phyloP scores from a whole-genome alignment of 2,113 vertebrate genomes.

The Gallinago media region DNA sequence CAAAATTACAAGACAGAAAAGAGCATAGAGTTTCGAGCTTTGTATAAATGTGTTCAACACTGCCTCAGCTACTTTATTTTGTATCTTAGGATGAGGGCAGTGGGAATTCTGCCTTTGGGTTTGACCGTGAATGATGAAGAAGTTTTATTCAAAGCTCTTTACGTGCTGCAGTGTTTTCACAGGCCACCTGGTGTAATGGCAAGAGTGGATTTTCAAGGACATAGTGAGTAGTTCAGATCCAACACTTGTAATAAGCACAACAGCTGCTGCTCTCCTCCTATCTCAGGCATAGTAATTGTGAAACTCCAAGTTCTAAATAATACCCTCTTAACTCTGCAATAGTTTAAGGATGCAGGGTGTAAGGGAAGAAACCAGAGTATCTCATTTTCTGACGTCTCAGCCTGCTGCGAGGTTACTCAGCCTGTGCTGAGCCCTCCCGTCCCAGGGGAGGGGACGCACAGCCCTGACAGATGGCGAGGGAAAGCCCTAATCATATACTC shows the following conservation, averaged over 20 bases:
- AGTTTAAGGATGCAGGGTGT: fast-evolving
- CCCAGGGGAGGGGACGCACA: background rate
- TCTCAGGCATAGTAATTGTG: background rate
- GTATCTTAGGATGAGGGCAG: background rate
- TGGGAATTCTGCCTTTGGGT: background rate
- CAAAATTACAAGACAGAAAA: background rate
- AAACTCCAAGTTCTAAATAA: background rate
- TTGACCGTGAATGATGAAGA: background rate
- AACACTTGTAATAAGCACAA: background rate
- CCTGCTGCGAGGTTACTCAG: background rate
- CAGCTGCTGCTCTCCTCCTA: conserved; percentile 15
- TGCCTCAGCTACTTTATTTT: background rate
- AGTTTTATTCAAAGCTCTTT: background rate
- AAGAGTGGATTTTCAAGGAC: conserved; percentile 12
- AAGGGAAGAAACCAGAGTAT: background rate
- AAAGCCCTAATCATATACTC: background rate
- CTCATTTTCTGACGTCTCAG: background rate
- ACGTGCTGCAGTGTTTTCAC: background rate
- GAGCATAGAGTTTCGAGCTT: background rate
- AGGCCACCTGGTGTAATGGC: conserved; percentile 19
- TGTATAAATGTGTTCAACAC: background rate
- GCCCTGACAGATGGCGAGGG: background rate
- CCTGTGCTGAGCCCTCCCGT: background rate
- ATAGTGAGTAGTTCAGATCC: background rate
- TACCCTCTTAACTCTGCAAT: background rate